Evolutionary conservation across 2,888 invertebrate species (phyloP).

Genomic region (Acleris emargana): DNA sequence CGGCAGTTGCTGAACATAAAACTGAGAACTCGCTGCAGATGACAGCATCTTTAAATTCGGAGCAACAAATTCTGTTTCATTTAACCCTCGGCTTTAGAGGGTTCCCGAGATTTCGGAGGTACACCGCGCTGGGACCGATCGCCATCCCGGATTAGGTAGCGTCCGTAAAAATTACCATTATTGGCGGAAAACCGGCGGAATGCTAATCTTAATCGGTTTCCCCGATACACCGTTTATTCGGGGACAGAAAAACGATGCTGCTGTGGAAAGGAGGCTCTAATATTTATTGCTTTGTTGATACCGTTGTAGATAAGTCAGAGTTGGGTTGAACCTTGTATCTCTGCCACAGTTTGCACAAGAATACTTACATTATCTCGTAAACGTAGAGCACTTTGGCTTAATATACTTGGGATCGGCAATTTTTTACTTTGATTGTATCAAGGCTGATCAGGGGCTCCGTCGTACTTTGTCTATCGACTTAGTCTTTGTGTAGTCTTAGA

Average conservation of each 20-base stretch:
- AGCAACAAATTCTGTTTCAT: conserved; percentile 10
- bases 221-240: conserved; percentile 6
- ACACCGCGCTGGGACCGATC: background rate
- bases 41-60: conserved; percentile 2
- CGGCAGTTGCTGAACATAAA: too few relatives aligned
- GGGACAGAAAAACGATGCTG: background rate
- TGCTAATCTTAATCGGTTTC: conserved; percentile 16
- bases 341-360: too few relatives aligned
- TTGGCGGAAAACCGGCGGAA: conserved; percentile 18
- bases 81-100: conserved; percentile 10
- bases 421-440: too few relatives aligned
- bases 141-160: conserved; percentile 5
- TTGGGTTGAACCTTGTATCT: background rate
- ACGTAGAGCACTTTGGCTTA: too few relatives aligned
- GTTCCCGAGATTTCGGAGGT: conserved; percentile 10
- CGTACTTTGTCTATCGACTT: too few relatives aligned
- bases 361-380: too few relatives aligned
- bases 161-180: conserved; percentile 23
- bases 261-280: background rate
- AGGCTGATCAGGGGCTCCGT: too few relatives aligned
- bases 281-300: conserved; percentile 2
- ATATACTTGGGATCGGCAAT: too few relatives aligned
- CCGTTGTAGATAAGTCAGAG: background rate
- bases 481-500: too few relatives aligned
- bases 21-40: background rate